Conservation (phyloP, 2,888 invertebrate species). For the Lasioglossum oenotherae region DNA sequence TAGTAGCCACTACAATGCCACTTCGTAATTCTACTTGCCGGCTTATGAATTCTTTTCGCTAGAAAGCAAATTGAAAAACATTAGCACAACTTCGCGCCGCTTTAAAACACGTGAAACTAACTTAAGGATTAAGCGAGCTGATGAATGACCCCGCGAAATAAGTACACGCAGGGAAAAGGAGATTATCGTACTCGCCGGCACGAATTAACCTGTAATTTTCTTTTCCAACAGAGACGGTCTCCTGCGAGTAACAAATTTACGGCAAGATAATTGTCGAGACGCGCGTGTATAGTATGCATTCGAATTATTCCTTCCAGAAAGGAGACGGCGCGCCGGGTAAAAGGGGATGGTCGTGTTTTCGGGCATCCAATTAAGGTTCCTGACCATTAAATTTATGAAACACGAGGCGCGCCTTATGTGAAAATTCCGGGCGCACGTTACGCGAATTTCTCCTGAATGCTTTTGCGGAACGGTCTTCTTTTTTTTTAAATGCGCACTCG, state of each 20-base stretch:
- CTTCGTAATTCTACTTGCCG: background rate
- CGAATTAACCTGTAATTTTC: slow-evolving; percentile 15
- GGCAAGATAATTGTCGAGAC: slow-evolving; percentile 31
- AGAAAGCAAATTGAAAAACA: background rate
- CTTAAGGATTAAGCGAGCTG: slow-evolving; percentile 1
- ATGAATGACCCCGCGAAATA: background rate
- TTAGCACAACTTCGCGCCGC: background rate
- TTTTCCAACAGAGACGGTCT: background rate
- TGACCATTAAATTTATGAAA: slow-evolving; percentile 33
- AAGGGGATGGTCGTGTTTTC: slow-evolving; percentile 30
- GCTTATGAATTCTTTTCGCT: background rate
- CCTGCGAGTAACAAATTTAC: background rate
- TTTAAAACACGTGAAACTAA: background rate
- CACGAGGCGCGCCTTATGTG: background rate
- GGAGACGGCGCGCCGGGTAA: background rate
- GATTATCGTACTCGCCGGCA: slow-evolving; percentile 1
- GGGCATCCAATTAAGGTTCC: slow-evolving; percentile 22
- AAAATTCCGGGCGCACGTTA: slow-evolving; percentile 10
- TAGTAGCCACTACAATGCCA: background rate
- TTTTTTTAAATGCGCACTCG: slow-evolving; percentile 20
- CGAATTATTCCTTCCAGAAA: slow-evolving; percentile 24
- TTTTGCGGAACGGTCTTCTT: background rate
- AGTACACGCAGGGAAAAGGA: background rate
- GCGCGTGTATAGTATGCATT: background rate
- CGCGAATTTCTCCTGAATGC: slow-evolving; percentile 5